Evolutionary conservation across 2,113 vertebrate genomes (phyloP), one percentile per base, ranked within the genome.

Genomic region (Agapornis roseicollis): DNA sequence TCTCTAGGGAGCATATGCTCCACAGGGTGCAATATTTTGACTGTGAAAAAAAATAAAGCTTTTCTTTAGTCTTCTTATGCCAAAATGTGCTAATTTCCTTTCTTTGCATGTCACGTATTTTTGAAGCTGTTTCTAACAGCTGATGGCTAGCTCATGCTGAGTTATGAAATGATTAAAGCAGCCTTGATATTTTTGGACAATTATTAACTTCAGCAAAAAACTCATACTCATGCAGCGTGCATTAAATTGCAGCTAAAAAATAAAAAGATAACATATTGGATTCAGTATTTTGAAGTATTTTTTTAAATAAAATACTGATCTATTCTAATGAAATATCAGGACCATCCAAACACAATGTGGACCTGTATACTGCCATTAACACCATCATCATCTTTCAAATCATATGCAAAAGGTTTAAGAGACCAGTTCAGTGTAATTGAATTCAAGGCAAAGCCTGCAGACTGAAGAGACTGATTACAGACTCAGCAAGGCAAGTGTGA

Each of bases 101-200:
- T 63, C 70, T 68, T 82, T 82, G 29, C 77, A 11, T 19, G 49
- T 58, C 81, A 46, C 1, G 2, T 79, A 42, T 73, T 92, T 69
- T 77, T 41, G 77, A 78, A 82, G 77, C 39, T 69, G 86, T 71
- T 77, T 77, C 64, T 61, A 71, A 39, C 66, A 69, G 77, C 81
- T 90, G 72, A 90, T 72, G 83, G 66, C 20, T 90, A 68, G 28
- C 42, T 79, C 93, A 82, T 0, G 10, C 90, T 86, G 86, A 85
- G 90, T 9, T 73, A 52, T 19, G 66, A 64, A 82, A 86, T 79
- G 77, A 86, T 92, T 89, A 89, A 94, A 89, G 61, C 77, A 74
- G 77, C n/a, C 86, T 47, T n/a, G 42, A 69, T 69, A 69, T 72
- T 73, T 73, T 68, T 79, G 65, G 85, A 78, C 66, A 79, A 42